Conservation (phyloP, 2,113 vertebrate genomes). For the Centropus unirufus region DNA sequence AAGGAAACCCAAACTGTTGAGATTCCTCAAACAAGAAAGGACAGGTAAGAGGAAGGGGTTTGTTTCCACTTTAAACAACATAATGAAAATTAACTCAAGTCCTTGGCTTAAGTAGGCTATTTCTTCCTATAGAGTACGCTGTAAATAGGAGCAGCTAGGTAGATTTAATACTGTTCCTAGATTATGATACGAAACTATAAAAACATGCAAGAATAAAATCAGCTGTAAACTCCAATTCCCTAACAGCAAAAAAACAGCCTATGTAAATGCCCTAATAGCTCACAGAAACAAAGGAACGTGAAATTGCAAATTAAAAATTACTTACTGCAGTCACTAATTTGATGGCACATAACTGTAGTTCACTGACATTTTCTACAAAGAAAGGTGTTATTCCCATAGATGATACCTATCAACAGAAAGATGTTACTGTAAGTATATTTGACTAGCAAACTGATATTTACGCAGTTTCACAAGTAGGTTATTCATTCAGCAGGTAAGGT, state of each 20-base stretch:
- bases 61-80: not conserved
- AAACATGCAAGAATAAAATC: too few species aligned
- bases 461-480: not conserved
- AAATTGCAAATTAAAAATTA: not conserved
- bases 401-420: slow-evolving; percentile 83
- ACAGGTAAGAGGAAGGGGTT: not conserved
- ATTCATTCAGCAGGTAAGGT: not conserved
- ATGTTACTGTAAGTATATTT: not conserved
- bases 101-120: not conserved
- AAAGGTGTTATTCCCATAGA: slow-evolving; percentile 99
- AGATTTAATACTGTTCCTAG: not conserved
- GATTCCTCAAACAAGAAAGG: not conserved
- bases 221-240: not conserved
- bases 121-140: not conserved
- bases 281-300: not conserved
- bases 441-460: not conserved
- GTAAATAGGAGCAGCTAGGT: not conserved
- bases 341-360: slow-evolving; percentile 96
- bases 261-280: not conserved
- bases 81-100: not conserved
- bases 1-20: not conserved
- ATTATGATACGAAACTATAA: not conserved
- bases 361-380: slow-evolving; percentile 99
- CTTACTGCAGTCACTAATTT: slow-evolving; percentile 98
- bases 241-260: not conserved